Evolutionary conservation across 1,140 invertebrate genomes (phyloP), one percentile per base, ranked within the genome.

Genomic region (Magallana angulata): DNA sequence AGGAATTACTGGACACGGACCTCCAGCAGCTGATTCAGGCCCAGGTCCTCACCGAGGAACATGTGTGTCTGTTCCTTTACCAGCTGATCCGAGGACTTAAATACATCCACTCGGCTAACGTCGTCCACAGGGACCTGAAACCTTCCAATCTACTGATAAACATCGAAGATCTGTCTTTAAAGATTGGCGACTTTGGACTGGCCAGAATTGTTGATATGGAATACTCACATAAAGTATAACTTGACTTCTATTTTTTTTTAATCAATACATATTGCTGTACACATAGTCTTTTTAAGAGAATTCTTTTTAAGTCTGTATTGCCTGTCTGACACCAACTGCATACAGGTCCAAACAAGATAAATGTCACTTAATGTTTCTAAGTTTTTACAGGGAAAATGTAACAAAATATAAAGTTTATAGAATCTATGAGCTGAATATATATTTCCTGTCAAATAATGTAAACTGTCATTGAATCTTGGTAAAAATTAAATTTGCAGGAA

Each of bases 1-100:
- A 99, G 95, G 99, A 98, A 96, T 96, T 99, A 94, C 99, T 99
- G 98, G 99, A 99, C 96, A 99, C 98, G 89, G 99, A 99, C 96
- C 96, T 99, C 92, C 99, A 99, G 95, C 99, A 99, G 96, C 96
- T 99, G 93, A 96, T 99, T 90, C 99, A 99, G 96, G 98, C 98
- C 92, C 98, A 99, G 96, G 91, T 92, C 68, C 89, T 95, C 5
- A 92, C 90, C n/a, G 92, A 93, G 62, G 99, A 99, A 95, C 99
- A 99, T 95, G 98, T 99, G 95, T 99, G 98, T 95, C 99, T 99
- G 96, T 99, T 99, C 95, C 96, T 99, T 87, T 99, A 99, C 95
- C 99, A 99, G 86, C 99, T 99, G 94, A 96, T 99, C 68, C 97
- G 99, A 93, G 99, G 99, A 90, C 96, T 99, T 88, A 99, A 99